These are phyloP conservation scores for Physeter macrocephalus DNA, from an alignment of 2,113 vertebrate genomes.

Conservation along the genomic window DNA sequence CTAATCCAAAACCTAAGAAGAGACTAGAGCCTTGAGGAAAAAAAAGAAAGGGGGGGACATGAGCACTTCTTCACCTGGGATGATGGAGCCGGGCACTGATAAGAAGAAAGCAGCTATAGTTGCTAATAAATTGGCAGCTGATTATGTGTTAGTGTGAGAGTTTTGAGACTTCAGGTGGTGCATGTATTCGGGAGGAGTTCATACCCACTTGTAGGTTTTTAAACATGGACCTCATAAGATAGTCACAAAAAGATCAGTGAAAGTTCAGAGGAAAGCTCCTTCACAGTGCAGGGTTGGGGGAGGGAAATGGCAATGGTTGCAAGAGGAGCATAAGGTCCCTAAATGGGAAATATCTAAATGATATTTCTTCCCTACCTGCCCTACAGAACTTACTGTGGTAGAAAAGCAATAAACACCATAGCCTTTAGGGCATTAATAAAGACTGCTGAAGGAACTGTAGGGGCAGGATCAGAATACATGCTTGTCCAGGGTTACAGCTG, in stretches of 20 bases:
- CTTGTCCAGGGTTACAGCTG: background rate
- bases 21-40: background rate
- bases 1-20: background rate
- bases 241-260: background rate
- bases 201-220: background rate
- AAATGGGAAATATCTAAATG: background rate
- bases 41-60: accelerated
- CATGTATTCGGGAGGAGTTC: background rate
- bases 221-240: background rate
- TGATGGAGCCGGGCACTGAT: too few relatives aligned
- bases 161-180: background rate
- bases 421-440: background rate
- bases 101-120: background rate
- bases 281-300: background rate
- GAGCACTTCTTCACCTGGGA: background rate
- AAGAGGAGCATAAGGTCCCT: background rate
- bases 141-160: background rate
- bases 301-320: background rate
- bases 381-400: background rate
- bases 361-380: background rate
- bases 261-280: background rate
- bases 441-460: background rate
- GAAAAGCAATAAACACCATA: background rate
- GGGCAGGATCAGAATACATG: background rate
- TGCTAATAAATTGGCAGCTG: background rate